These are phyloP conservation scores for Cheiracanthium punctorium DNA, from an alignment of 2,888 invertebrate species.

Conservation along the genomic window DNA sequence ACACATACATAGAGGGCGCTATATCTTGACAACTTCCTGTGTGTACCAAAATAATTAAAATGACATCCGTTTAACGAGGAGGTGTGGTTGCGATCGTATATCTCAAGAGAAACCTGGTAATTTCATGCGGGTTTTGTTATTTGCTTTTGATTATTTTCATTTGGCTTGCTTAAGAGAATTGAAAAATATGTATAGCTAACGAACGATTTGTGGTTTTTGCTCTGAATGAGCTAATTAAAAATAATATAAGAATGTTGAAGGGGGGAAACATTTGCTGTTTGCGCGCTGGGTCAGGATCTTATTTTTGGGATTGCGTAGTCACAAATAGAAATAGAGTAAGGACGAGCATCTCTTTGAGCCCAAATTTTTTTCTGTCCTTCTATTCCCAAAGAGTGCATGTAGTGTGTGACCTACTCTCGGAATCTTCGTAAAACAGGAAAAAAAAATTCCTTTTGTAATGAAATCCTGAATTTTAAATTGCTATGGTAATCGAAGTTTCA, in stretches of 20 bases:
- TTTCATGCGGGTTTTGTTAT: background rate
- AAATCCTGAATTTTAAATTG: constrained; percentile 28
- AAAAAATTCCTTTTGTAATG: constrained; percentile 27
- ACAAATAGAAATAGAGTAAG: constrained; percentile 69
- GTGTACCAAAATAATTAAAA: constrained; percentile 32
- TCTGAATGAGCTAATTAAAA: background rate
- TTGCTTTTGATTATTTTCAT: background rate
- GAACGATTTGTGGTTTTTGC: too few species aligned
- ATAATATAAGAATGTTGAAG: background rate
- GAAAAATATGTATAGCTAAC: too few species aligned
- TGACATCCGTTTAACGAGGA: constrained; percentile 23
- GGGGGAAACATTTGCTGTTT: constrained; percentile 7
- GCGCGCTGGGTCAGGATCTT: constrained; percentile 60
- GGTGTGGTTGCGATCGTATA: constrained; percentile 50
- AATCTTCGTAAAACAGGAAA: constrained; percentile 15
- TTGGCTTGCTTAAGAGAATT: too few species aligned
- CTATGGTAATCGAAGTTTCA: constrained; percentile 69
- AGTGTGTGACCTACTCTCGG: constrained; percentile 54
- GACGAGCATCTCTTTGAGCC: constrained; percentile 61
- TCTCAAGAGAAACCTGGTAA: background rate
- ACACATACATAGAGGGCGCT: too few species aligned
- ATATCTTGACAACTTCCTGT: background rate
- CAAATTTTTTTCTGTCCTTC: constrained; percentile 56
- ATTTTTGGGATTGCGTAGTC: constrained; percentile 68
- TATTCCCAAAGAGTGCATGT: constrained; percentile 36